Evolutionary conservation across 2,888 invertebrate genomes (phyloP).

Genomic region (Papilio elwesi): DNA sequence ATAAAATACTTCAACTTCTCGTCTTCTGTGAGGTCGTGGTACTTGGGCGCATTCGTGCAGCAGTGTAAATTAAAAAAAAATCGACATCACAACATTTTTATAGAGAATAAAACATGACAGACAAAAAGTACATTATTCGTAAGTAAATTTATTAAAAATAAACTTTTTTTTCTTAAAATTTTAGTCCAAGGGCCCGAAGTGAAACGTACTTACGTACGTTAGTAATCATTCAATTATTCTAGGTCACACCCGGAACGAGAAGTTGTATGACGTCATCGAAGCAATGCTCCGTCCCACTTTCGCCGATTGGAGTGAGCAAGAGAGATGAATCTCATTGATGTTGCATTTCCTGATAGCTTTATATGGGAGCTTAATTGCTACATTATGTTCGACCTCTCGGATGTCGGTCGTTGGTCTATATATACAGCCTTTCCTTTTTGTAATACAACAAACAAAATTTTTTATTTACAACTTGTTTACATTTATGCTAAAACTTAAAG

Average conservation of each 20-base stretch:
- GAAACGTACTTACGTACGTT: background rate
- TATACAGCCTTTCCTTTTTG: background rate
- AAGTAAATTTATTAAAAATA: too few species aligned
- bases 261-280: conserved; percentile 5
- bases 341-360: conserved; percentile 10
- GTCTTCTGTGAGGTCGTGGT: too few species aligned
- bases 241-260: conserved; percentile 7
- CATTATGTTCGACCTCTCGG: too few species aligned
- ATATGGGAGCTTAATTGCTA: background rate
- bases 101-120: too few species aligned
- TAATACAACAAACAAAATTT: background rate
- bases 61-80: too few species aligned
- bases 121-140: too few species aligned
- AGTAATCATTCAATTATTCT: conserved; percentile 4
- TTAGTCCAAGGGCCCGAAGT: background rate
- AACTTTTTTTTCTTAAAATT: too few species aligned
- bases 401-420: background rate
- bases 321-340: conserved; percentile 12
- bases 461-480: too few species aligned
- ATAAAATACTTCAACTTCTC: too few species aligned
- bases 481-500: too few species aligned
- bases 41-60: too few species aligned
- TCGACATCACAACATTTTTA: too few species aligned
- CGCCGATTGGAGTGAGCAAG: background rate
- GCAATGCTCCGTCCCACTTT: conserved; percentile 12